Evolutionary conservation across 2,888 invertebrate genomes (phyloP), one percentile per base, ranked within the genome.

Genomic region (Heteropelma amictum): DNA sequence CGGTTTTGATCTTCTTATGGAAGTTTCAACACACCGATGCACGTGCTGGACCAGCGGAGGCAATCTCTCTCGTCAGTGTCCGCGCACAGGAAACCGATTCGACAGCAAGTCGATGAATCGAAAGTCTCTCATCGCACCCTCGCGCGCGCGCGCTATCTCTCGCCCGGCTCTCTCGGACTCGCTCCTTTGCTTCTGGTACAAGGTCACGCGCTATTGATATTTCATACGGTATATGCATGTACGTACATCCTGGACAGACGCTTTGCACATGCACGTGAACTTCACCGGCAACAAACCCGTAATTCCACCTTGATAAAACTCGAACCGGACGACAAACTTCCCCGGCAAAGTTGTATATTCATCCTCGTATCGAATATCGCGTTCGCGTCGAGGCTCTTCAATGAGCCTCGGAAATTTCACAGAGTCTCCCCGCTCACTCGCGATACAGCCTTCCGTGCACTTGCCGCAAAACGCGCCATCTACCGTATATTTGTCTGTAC

Each of bases 71-170:
- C n/a, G n/a, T n/a, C n/a, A 35, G 45, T 54, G 14, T 10, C 49
- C 35, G 47, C 33, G 28, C 33, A 61, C 65, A 71, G 71, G 56
- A 71, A 71, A 71, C 19, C 65, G 60, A 61, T 71, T 67, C 71
- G 67, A 71, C 71, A 61, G 67, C 71, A 61, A 67, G 71, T 71
- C 70, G 67, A 71, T 71, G 65, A 75, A 67, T 75, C 56, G 61
- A 75, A 67, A 71, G 75, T 71, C 35, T 60, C 51, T 45, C 26
- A n/a, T 45, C 30, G 35, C 45, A 45, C 19, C 30, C 60, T 47
- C 45, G 14, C 14, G 42, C 42, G 42, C 42, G 42, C 21, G 35
- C 45, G 38, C 40, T 33, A 40, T 33, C 38, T 56, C 33, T 42
- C 60, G 42, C 23, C 63, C 40, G 26, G 33, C 19, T 28, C 30